phyloP scores from a whole-genome alignment of 2,888 invertebrate genomes.

The Schizaphis graminum region DNA sequence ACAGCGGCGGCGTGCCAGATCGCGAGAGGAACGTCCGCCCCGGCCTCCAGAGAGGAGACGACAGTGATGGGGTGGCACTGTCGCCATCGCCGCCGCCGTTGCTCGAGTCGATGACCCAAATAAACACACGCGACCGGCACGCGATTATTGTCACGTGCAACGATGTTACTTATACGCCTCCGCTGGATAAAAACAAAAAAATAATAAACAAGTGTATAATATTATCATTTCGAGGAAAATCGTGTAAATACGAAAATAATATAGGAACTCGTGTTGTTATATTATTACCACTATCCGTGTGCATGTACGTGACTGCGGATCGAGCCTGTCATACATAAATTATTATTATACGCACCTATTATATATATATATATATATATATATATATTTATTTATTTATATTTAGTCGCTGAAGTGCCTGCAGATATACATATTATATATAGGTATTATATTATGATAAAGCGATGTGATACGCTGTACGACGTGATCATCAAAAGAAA shows the following conservation, averaged over 20 bases:
- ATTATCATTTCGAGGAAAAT: background rate
- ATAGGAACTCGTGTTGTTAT: background rate
- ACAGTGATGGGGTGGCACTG: background rate
- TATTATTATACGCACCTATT: background rate
- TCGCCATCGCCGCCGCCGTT: background rate
- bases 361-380: too few relatives aligned
- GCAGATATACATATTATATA: background rate
- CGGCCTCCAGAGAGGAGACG: background rate
- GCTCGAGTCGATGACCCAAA: conserved; percentile 63
- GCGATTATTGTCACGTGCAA: background rate
- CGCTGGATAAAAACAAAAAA: conserved; percentile 20
- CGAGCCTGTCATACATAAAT: background rate
- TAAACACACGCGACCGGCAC: conserved; percentile 51
- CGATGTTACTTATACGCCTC: background rate
- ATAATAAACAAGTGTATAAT: background rate
- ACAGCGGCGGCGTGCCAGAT: conserved; percentile 48
- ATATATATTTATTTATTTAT: too few relatives aligned
- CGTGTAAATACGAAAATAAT: conserved; percentile 8
- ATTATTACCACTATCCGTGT: background rate
- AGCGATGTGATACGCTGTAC: background rate
- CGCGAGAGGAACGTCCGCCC: background rate
- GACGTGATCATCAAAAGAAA: background rate
- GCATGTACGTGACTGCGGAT: background rate
- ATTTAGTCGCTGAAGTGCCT: background rate
- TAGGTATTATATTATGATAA: background rate